A percentile compares a stretch with the other conserved stretches of the same genome.
Evolutionary conservation across 2,888 invertebrate genomes (phyloP).

Genomic region (Melipona beecheii): DNA sequence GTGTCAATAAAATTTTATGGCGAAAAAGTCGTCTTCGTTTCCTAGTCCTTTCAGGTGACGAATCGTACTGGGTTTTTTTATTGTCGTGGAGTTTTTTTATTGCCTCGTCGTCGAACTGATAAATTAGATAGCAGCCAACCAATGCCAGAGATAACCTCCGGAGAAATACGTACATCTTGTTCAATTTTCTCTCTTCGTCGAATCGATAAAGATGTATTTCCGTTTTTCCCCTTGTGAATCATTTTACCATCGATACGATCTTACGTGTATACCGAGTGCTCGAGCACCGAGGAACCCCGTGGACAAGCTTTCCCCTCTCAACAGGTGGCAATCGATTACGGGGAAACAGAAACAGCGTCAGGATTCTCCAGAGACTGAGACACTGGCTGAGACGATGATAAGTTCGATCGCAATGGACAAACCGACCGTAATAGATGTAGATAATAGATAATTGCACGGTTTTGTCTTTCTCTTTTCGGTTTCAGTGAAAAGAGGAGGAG

Average conservation of each 20-base stretch:
- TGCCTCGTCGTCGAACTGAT: too few species aligned
- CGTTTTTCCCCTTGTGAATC: conserved; percentile 6
- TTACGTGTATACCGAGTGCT: conserved; percentile 29
- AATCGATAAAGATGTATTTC: background rate
- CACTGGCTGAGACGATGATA: conserved; percentile 17
- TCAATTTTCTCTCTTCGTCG: background rate
- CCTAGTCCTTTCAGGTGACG: too few species aligned
- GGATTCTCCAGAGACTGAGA: conserved; percentile 31
- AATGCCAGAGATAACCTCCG: background rate
- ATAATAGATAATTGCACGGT: background rate
- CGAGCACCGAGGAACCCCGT: conserved; percentile 35
- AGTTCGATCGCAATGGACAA: background rate
- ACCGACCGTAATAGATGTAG: background rate
- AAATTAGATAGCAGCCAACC: too few species aligned
- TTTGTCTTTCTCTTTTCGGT: background rate
- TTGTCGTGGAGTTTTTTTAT: too few species aligned
- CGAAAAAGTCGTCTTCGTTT: too few species aligned
- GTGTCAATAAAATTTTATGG: too few species aligned
- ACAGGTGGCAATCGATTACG: conserved; percentile 63
- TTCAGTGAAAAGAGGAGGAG: too few species aligned
- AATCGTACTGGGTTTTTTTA: too few species aligned
- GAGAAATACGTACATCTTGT: too few species aligned
- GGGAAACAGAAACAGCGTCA: conserved; percentile 8
- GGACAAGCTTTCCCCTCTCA: conserved; percentile 65
- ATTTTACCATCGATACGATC: conserved; percentile 23